These are phyloP conservation scores for Nanger granti DNA, from an alignment of 2,113 vertebrate genomes.

Conservation along the genomic window DNA sequence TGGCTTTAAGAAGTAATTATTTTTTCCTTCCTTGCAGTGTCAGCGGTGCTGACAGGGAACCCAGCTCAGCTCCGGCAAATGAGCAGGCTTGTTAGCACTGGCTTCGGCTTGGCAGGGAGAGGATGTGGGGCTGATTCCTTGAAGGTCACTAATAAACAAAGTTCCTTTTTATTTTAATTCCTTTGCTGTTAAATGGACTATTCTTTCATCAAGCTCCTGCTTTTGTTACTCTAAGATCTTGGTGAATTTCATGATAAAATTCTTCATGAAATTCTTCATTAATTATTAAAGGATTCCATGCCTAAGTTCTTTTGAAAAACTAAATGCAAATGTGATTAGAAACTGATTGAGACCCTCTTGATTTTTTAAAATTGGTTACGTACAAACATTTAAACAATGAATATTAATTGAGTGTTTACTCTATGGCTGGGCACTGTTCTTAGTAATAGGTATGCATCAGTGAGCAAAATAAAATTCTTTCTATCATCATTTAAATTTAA, in stretches of 20 bases:
- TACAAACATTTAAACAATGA: background rate
- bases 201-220: background rate
- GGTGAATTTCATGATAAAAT: background rate
- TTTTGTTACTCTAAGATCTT: background rate
- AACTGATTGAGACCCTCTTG: background rate
- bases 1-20: background rate
- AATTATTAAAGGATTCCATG: background rate
- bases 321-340: background rate
- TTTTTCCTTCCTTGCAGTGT: background rate
- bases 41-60: background rate
- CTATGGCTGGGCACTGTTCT: background rate
- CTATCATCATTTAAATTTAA: background rate
- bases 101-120: background rate
- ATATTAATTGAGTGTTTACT: background rate
- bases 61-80: background rate
- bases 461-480: background rate
- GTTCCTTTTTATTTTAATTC: background rate
- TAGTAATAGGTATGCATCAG: background rate
- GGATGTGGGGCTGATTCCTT: background rate
- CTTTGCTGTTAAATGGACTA: background rate
- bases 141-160: background rate
- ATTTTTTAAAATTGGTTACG: slow-evolving; percentile 8
- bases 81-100: background rate
- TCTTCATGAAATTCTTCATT: background rate
- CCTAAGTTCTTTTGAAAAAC: background rate